Evolutionary conservation across 2,113 vertebrate genomes (phyloP), one percentile per base, ranked within the genome.

Genomic region (Odontesthes bonariensis): DNA sequence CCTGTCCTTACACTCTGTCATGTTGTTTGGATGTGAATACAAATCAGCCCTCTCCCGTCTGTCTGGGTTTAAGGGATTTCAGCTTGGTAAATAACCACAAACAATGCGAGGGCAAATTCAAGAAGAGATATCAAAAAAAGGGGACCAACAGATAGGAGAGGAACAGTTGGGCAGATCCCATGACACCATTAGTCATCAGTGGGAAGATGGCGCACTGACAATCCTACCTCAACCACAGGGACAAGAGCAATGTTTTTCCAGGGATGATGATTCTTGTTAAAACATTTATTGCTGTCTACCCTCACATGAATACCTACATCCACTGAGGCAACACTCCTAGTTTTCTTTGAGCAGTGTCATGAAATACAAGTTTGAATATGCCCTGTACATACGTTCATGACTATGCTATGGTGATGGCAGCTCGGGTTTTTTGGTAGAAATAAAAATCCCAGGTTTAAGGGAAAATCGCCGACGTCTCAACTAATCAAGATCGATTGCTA

Each of bases 51-150:
- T 73, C 40, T 63, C 55, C 78, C 70, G 82, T 77, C 83, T 86
- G 62, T 81, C 85, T 79, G 81, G 77, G 79, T 92, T 88, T 81
- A 85, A 79, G 70, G 73, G 85, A 77, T 84, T 83, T 80, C 57
- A 63, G 78, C 81, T 91, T n/a, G 14, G 81, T 88, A 88, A 94
- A 89, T 89, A 91, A 83, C 56, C 60, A 83, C 72, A 87, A 86
- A 90, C 76, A 84, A 89, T 83, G 73, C 68, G 72, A 17, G 38
- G 68, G 40, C 69, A 82, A 88, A 84, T 85, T 68, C 79, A 84
- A 67, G 62, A 46, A 31, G 75, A 81, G 82, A 79, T 72, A 81
- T 83, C 75, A 22, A 61, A 47, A 20, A 81, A 63, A n/a, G n/a
- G 27, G 27, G 52, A 61, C 61, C 61, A 53, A 63, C 79, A 69